phyloP scores from a whole-genome alignment of 2,797 vertebrate species.

The Sebastes flavidus region DNA sequence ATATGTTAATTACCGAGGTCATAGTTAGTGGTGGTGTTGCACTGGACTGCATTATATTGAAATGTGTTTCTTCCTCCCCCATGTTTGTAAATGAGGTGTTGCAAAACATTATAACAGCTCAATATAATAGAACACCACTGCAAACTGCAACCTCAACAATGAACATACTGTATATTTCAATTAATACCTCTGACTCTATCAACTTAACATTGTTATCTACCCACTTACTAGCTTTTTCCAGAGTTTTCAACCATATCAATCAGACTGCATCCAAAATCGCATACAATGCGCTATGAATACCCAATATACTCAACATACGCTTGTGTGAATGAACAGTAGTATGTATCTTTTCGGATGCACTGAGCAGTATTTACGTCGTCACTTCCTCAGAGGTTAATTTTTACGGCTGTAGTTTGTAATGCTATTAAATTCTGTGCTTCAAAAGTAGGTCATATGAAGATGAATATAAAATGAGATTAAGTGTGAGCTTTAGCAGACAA shows the following conservation, averaged over 20 bases:
- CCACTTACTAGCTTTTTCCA: too few relatives aligned
- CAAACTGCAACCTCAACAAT: too few relatives aligned
- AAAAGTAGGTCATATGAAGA: neutral
- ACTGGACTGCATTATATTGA: neutral
- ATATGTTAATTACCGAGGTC: neutral
- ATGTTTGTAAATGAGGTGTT: neutral
- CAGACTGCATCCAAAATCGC: too few relatives aligned
- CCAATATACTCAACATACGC: too few relatives aligned
- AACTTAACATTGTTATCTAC: neutral
- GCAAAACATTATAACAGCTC: neutral
- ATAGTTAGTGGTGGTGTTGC: neutral
- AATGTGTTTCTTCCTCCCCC: neutral
- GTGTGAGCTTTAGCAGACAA: neutral
- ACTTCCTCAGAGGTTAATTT: neutral
- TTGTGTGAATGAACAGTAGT: too few relatives aligned
- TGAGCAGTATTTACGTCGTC: too few relatives aligned
- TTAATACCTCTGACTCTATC: too few relatives aligned
- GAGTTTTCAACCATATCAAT: too few relatives aligned
- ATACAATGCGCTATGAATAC: too few relatives aligned
- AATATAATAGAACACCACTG: too few relatives aligned
- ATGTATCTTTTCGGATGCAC: too few relatives aligned
- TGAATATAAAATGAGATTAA: neutral
- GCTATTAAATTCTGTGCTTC: neutral
- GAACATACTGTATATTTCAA: too few relatives aligned
- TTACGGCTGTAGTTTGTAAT: neutral